Conservation (phyloP, 1,140 invertebrate genomes). For the Geopemphigus sp. region DNA sequence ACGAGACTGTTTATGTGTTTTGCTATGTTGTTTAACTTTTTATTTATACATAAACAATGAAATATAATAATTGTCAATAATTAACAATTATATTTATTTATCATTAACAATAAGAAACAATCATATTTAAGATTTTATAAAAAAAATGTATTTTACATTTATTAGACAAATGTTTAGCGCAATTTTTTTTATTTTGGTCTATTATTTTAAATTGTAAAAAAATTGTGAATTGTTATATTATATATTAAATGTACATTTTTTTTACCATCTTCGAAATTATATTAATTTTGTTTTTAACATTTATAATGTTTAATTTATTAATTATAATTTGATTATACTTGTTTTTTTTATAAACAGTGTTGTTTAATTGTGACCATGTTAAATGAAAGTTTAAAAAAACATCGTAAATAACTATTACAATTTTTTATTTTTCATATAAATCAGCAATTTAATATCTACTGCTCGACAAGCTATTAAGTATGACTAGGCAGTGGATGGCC, state of each 20-base stretch:
- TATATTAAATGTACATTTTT: constrained; percentile 10
- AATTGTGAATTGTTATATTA: not conserved
- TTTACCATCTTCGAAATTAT: constrained; percentile 3
- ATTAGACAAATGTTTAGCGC: constrained; percentile 12
- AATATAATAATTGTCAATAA: constrained; percentile 23
- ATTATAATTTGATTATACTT: constrained; percentile 25
- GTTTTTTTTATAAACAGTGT: not conserved
- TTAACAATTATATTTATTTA: constrained; percentile 11
- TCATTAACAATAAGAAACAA: constrained; percentile 39
- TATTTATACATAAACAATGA: constrained; percentile 9
- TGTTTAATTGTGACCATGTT: no score
- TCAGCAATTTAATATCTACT: no score
- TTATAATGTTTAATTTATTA: constrained; percentile 15
- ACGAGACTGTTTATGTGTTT: constrained; percentile 43
- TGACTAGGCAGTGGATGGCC: no score
- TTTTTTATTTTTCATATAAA: no score
- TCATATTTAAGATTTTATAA: constrained; percentile 8
- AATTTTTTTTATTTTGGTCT: not conserved
- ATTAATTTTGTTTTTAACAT: constrained; percentile 19
- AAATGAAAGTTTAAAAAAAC: no score
- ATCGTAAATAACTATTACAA: no score
- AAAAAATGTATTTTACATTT: not conserved
- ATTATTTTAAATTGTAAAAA: not conserved
- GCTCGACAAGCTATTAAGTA: no score
- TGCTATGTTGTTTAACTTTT: constrained; percentile 6